Conservation (phyloP, 2,113 vertebrate genomes). For the Fulica atra region DNA sequence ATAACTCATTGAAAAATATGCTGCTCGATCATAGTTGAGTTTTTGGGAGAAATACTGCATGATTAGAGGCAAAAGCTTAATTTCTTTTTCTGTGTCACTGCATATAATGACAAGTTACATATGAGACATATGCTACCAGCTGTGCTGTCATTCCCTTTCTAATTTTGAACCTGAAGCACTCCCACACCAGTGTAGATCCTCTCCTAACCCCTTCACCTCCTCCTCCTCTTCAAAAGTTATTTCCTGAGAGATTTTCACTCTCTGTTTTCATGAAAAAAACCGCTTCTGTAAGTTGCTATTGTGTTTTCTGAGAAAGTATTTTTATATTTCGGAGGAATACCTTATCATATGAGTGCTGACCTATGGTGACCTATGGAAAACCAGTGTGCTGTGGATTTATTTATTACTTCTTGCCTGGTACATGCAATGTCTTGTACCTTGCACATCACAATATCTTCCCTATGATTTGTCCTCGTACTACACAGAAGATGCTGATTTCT, state of each 20-base stretch:
- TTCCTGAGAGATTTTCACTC: constrained; percentile 12
- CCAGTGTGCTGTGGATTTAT: background rate
- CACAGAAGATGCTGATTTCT: background rate
- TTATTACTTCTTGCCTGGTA: background rate
- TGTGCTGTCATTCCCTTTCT: constrained; percentile 60
- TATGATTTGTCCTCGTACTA: background rate
- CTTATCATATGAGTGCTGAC: background rate
- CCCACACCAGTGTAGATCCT: constrained; percentile 14
- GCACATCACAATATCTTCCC: background rate
- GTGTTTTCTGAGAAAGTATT: background rate
- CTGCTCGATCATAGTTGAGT: background rate
- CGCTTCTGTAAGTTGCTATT: background rate
- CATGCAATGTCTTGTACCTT: background rate
- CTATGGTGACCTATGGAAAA: background rate
- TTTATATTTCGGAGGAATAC: background rate
- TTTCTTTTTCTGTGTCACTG: constrained; percentile 48
- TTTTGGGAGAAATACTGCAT: constrained; percentile 12
- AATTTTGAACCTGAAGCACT: constrained; percentile 52
- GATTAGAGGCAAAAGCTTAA: constrained; percentile 46
- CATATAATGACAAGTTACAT: constrained; percentile 35
- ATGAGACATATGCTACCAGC: constrained; percentile 50
- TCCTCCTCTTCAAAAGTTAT: background rate
- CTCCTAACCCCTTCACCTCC: constrained; percentile 32
- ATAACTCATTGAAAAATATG: background rate
- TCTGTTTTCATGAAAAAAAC: background rate